Evolutionary conservation across 2,888 invertebrate species (phyloP), one percentile per base, ranked within the genome.

Genomic region (Stenodema calcarata): DNA sequence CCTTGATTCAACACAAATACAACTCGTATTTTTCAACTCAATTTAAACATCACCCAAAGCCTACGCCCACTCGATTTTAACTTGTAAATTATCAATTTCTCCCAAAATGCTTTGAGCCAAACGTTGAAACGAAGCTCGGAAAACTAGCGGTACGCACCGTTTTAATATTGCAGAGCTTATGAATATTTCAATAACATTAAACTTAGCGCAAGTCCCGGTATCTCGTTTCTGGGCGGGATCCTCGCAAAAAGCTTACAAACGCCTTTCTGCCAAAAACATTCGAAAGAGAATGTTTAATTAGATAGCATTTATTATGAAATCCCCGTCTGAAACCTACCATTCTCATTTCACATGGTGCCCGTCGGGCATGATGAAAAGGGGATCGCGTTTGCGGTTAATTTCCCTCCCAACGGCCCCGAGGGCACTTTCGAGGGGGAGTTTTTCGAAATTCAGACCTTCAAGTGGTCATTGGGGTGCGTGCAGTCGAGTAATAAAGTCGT

Each of bases 201-300:
- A 62, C 18, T 62, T 4, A 23, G 62, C 27, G 18, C 62, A 23
- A 50, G 50, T 50, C 50, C 9, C 62, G 62, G 23, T 62, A 16
- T 18, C 23, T 62, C 27, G 35, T 35, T 35, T 35, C 35, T 35
- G 4, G 7, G 7, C 35, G 7, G 62, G 6, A 62, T 62, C 23
- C 62, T 23, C 27, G 18, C 23, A 23, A 62, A 62, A 62, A 23
- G 62, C 62, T 62, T 12, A 23, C 47, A 47, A 47, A 16, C 69
- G 11, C 69, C 69, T 69, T 69, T 73, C 30, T 35, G 35, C 35
- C 73, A 28, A n/a, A 30, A 30, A 30, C 54, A 14, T 16, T 16
- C 70, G 28, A 73, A 73, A 73, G 35, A 73, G 73, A 73, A 73
- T 73, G 73, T 73, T 73, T 35, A 73, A 73, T 73, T 73, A 73